Evolutionary conservation across 1,140 invertebrate genomes (phyloP), one percentile per base, ranked within the genome.

Genomic region (Lasaia peninsularis): DNA sequence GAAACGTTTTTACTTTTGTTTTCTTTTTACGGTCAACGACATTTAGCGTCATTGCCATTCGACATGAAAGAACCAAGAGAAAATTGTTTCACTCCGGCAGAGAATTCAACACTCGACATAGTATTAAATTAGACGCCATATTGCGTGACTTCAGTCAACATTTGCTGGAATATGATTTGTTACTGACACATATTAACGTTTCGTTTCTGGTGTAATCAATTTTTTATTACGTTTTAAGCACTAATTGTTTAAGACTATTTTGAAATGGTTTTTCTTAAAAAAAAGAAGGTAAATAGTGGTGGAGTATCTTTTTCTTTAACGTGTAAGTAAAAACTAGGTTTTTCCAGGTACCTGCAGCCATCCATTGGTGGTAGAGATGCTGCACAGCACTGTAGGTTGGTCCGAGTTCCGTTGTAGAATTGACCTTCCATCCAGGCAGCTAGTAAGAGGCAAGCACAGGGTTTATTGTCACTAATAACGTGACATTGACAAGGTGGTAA

Each of bases 11-110:
- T 33, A 44, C 56, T 56, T 37, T 60, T 49, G 32, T 58, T 60
- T 60, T 59, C 35, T 60, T 69, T 69, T 63, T 69, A 59, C 73
- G 77, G 80, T 79, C 78, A 79, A 83, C 69, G 77, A 80, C 75
- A 74, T 78, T 67, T 61, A 61, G 64, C 65, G 62, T 65, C 68
- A 79, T 73, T 75, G 68, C 75, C 66, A 65, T 73, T 78, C 75
- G 74, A 75, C 73, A 80, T 73, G 75, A 80, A 78, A 78, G 69
- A 67, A 74, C 64, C 58, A 65, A 53, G 51, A 52, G 24, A 34
- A 58, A 53, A 40, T 48, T 37, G 48, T 24, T 21, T 59, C 60
- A 44, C 53, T 60, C 59, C 40, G 50, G 34, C 32, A 40, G 33
- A 57, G 57, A 57, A 64, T 64, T 60, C 54, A 54, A 64, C 60